Evolutionary conservation across 2,797 vertebrate species (phyloP).

Genomic region (Sebastes iracundus): DNA sequence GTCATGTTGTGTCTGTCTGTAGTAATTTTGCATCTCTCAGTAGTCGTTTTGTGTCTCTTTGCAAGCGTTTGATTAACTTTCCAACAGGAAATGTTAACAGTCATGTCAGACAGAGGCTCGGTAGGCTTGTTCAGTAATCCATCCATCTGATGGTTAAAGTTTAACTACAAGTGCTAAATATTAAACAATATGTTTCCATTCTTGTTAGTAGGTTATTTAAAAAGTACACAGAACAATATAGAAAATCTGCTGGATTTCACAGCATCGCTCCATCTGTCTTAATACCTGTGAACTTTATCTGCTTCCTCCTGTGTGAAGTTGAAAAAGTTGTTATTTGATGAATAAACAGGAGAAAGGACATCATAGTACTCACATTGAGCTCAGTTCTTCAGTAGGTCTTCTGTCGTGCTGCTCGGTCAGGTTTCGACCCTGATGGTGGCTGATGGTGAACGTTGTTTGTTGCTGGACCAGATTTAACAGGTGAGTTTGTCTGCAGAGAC

Average conservation of each 20-base stretch:
- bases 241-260: not conserved
- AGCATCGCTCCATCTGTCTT: not conserved
- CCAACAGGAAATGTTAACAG: too few species aligned
- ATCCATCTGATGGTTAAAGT: not conserved
- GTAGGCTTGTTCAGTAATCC: too few species aligned
- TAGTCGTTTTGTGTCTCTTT: not conserved
- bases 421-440: conserved; percentile 27
- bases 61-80: too few species aligned
- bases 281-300: not conserved
- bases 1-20: not conserved
- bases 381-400: conserved; percentile 25
- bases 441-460: conserved; percentile 29
- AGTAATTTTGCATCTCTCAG: not conserved
- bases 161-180: not conserved
- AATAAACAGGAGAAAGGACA: not conserved
- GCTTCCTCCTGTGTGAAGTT: not conserved
- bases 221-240: not conserved
- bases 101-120: too few species aligned
- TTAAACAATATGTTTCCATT: not conserved
- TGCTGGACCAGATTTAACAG: conserved; percentile 63
- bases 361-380: conserved; percentile 60
- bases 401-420: conserved; percentile 11
- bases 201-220: not conserved
- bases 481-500: conserved; percentile 58
- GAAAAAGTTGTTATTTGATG: not conserved